These are phyloP conservation scores for Centroberyx gerrardi DNA, from an alignment of 2,797 vertebrate species.

Conservation along the genomic window DNA sequence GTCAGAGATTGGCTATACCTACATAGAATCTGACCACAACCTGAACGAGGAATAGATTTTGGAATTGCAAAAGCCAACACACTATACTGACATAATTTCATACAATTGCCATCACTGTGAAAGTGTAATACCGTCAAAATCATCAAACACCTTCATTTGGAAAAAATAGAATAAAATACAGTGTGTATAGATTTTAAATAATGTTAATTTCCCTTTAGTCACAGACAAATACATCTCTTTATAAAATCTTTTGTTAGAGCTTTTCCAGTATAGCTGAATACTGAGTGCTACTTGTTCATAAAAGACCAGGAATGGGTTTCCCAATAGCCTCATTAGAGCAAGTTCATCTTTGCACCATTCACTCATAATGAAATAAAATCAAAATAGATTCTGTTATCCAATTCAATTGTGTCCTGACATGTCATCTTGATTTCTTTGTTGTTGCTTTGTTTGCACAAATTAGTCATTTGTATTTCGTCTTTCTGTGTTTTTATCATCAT, in stretches of 20 bases:
- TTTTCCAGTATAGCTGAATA: constrained; percentile 51
- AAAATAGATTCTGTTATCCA: background rate
- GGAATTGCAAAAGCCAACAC: constrained; percentile 71
- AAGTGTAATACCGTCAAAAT: constrained; percentile 57
- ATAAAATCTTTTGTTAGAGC: constrained; percentile 55
- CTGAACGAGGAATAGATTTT: constrained; percentile 68
- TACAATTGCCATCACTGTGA: constrained; percentile 62
- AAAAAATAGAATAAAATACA: constrained; percentile 58
- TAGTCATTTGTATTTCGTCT: background rate
- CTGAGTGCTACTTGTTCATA: constrained; percentile 13
- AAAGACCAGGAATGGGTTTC: constrained; percentile 21
- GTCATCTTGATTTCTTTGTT: background rate
- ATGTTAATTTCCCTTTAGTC: constrained; percentile 33
- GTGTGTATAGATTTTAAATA: constrained; percentile 55
- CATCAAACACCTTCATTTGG: constrained; percentile 47
- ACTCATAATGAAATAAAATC: background rate
- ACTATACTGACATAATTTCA: constrained; percentile 66
- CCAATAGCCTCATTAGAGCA: constrained; percentile 11
- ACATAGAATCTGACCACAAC: constrained; percentile 63
- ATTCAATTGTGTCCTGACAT: background rate
- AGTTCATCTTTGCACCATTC: constrained; percentile 6
- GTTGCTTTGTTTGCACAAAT: constrained; percentile 11
- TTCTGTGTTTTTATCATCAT: constrained; percentile 11
- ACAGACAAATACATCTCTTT: constrained; percentile 32
- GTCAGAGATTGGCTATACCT: constrained; percentile 60